A percentile compares a stretch with the other conserved stretches of the same genome.
Evolutionary conservation across 1,140 invertebrate species (phyloP).

Genomic region (Platorchestia sp.): DNA sequence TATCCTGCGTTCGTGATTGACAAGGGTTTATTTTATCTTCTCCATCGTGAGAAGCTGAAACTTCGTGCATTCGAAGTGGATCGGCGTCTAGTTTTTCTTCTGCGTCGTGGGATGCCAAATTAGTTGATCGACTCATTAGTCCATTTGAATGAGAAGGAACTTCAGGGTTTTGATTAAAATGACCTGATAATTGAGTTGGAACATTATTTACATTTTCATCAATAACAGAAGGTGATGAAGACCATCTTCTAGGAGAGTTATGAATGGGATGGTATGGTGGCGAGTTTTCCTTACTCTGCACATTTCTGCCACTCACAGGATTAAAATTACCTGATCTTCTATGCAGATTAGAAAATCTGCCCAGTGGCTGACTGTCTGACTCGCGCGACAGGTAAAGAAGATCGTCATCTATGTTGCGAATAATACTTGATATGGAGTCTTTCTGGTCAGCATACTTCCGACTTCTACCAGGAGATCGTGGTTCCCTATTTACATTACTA

Average conservation of each 20-base stretch:
- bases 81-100: background rate
- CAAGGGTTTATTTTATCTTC: background rate
- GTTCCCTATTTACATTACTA: background rate
- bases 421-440: conserved; percentile 25
- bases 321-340: background rate
- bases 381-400: background rate
- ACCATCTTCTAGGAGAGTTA: background rate
- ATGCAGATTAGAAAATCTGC: background rate
- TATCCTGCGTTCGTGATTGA: background rate
- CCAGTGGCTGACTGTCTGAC: background rate
- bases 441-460: background rate
- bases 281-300: background rate
- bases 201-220: background rate
- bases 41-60: background rate
- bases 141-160: background rate
- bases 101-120: background rate
- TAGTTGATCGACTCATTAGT: background rate
- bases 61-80: background rate
- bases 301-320: background rate
- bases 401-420: conserved; percentile 17
- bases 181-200: background rate
- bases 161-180: background rate
- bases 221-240: background rate
- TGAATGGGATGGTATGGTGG: background rate
- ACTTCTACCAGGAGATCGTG: background rate